phyloP scores from a whole-genome alignment of 2,797 vertebrate genomes.

The Tenualosa ilisha region DNA sequence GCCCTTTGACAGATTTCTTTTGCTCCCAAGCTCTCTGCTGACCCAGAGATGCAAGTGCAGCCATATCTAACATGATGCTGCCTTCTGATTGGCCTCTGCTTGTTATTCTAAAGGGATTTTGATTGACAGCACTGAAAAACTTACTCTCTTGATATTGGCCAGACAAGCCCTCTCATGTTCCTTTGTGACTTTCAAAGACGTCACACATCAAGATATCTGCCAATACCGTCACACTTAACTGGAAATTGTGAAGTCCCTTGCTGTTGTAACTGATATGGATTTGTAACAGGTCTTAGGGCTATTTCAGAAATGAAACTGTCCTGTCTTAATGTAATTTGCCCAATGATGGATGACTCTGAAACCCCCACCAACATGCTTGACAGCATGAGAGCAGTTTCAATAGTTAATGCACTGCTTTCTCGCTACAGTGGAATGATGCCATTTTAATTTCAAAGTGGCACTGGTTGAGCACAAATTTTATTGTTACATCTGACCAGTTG shows the following conservation, averaged over 20 bases:
- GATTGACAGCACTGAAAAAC: background rate
- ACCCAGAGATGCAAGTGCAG: background rate
- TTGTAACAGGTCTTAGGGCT: conserved; percentile 30
- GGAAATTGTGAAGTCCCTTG: conserved; percentile 4
- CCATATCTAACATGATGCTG: background rate
- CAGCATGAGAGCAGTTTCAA: background rate
- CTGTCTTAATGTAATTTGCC: conserved; percentile 28
- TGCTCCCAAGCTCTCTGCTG: background rate
- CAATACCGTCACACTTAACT: conserved; percentile 36
- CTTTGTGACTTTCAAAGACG: background rate
- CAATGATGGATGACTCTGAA: conserved; percentile 28
- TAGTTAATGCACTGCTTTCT: background rate
- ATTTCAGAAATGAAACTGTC: conserved; percentile 26
- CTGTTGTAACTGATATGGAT: conserved; percentile 32
- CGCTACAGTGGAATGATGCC: background rate
- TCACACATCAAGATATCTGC: conserved; percentile 21
- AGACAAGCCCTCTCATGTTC: background rate
- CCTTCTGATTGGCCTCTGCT: background rate
- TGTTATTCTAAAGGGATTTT: background rate
- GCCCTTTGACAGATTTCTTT: background rate
- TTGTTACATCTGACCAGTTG: background rate
- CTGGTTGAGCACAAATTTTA: background rate
- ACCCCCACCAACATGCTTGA: background rate
- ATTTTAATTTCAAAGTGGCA: background rate
- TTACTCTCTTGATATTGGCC: background rate